These are phyloP conservation scores for Echiichthys vipera DNA, from an alignment of 2,797 vertebrate species.

Conservation along the genomic window DNA sequence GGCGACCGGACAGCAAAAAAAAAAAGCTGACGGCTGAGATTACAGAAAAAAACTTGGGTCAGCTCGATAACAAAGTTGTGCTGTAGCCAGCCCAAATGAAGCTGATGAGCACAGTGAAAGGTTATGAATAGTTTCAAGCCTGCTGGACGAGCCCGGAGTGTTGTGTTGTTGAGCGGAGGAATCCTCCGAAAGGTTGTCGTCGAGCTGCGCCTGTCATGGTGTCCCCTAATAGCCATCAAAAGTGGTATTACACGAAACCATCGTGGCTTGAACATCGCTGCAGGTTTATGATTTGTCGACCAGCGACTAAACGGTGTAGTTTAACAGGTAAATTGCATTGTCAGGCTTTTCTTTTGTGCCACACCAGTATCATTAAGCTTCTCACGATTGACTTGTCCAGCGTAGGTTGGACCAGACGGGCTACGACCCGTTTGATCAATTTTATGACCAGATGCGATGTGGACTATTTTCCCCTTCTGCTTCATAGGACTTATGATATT, in stretches of 20 bases:
- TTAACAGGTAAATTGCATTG: slow-evolving; percentile 59
- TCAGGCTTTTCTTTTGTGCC: slow-evolving; percentile 74
- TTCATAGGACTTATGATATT: slow-evolving; percentile 21
- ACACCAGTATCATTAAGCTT: slow-evolving; percentile 28
- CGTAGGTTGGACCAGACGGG: slow-evolving; percentile 40
- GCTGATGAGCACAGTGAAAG: slow-evolving; percentile 46
- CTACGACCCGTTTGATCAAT: slow-evolving; percentile 40
- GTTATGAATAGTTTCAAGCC: slow-evolving; percentile 64
- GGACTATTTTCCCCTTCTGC: slow-evolving; percentile 47
- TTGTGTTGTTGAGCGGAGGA: slow-evolving; percentile 79
- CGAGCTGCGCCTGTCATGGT: slow-evolving; percentile 65
- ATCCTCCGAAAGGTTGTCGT: slow-evolving; percentile 69
- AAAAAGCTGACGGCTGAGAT: slow-evolving; percentile 7
- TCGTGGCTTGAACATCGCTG: slow-evolving; percentile 27
- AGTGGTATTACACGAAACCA: slow-evolving; percentile 58
- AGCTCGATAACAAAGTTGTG: slow-evolving; percentile 65
- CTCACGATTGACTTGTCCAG: slow-evolving; percentile 53
- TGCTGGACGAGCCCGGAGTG: slow-evolving; percentile 49
- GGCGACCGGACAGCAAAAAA: not conserved
- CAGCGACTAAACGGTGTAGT: slow-evolving; percentile 33
- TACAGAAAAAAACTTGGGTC: slow-evolving; percentile 40
- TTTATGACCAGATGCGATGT: slow-evolving; percentile 37
- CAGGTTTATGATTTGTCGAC: slow-evolving; percentile 38
- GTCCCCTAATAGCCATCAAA: slow-evolving; percentile 49
- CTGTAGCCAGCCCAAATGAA: slow-evolving; percentile 32